Evolutionary conservation across 2,797 vertebrate species (phyloP), one percentile per base, ranked within the genome.

Genomic region (Premnoplex brunnescens): DNA sequence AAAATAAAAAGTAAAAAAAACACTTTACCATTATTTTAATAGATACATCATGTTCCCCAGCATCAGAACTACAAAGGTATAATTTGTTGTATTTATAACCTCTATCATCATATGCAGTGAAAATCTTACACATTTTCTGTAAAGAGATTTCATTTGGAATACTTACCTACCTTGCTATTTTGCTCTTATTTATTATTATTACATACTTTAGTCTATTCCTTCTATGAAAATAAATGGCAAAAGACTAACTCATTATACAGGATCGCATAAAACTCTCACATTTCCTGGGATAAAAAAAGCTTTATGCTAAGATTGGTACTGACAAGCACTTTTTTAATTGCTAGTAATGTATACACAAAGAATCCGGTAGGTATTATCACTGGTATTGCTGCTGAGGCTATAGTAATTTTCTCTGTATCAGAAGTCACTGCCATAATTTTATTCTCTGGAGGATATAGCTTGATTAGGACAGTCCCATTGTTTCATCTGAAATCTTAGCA

Each of bases 291-390:
- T 95, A 63, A 60, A 48, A 88, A 74, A 63, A 52, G 18, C 24
- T 77, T 92, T 92, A 48, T 87, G 52, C 44, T 87, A 69, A 94
- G 83, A 89, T 73, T 92, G 84, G 67, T 96, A 86, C 80, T 84
- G 73, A 97, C 81, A 96, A 95, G 58, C 44, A 93, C 48, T 93
- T 94, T 93, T 97, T 96, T 88, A 96, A 83, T 91, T 96, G 92
- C 96, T 93, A 54, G 73, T 80, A 89, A 83, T 64, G 36, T 80
- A 76, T 75, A 90, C 75, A 81, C 68, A 82, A 94, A 84, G 66
- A 86, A 52, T 64, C 75, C 17, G 7, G 62, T 12, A 87, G 81
- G 59, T 85, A 63, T 79, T 72, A 88, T 44, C 48, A 88, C 28
- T 78, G 82, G 62, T 88, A 74, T 12, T 88, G 14, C 71, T 60